Evolutionary conservation across 2,888 invertebrate species (phyloP).

Genomic region (Drosophila paranaensis): DNA sequence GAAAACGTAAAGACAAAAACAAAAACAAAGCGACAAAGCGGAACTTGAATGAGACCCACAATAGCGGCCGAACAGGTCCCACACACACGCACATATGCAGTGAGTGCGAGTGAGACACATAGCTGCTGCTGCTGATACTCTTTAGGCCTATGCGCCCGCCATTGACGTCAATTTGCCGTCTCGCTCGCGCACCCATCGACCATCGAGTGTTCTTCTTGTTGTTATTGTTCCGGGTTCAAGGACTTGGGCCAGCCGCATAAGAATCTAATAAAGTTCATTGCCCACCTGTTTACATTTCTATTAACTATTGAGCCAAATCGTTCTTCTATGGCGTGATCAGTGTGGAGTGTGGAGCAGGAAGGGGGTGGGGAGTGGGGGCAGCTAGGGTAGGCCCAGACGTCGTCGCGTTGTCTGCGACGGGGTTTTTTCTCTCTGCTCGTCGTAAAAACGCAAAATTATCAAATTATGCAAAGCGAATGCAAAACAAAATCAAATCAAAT

Average conservation of each 20-base stretch:
- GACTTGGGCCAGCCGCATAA: slow-evolving; percentile 56
- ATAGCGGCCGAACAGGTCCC: slow-evolving; percentile 12
- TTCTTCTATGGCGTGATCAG: slow-evolving; percentile 42
- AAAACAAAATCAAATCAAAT: slow-evolving; percentile 37
- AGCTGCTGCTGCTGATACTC: slow-evolving; percentile 23
- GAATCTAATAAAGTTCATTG: slow-evolving; percentile 72
- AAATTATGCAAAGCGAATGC: slow-evolving; percentile 66
- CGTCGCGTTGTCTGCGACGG: slow-evolving; percentile 56
- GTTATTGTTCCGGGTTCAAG: slow-evolving; percentile 66
- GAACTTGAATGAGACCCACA: slow-evolving; percentile 37
- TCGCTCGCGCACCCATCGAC: slow-evolving; percentile 25
- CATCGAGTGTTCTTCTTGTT: slow-evolving; percentile 16
- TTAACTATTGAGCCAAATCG: slow-evolving; percentile 36
- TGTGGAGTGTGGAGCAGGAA: background rate
- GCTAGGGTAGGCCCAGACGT: slow-evolving; percentile 33
- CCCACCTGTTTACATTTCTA: slow-evolving; percentile 75
- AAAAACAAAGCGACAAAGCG: slow-evolving; percentile 45
- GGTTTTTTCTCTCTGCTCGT: slow-evolving; percentile 23
- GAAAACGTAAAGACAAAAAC: slow-evolving; percentile 23
- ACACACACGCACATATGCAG: background rate
- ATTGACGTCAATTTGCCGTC: slow-evolving; percentile 70
- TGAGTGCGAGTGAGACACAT: slow-evolving; percentile 24
- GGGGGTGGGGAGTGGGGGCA: too few relatives aligned
- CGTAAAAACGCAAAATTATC: slow-evolving; percentile 61
- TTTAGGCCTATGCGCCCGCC: slow-evolving; percentile 57